Conservation (phyloP, 2,888 invertebrate genomes). For the Ichneumoninae sp. region DNA sequence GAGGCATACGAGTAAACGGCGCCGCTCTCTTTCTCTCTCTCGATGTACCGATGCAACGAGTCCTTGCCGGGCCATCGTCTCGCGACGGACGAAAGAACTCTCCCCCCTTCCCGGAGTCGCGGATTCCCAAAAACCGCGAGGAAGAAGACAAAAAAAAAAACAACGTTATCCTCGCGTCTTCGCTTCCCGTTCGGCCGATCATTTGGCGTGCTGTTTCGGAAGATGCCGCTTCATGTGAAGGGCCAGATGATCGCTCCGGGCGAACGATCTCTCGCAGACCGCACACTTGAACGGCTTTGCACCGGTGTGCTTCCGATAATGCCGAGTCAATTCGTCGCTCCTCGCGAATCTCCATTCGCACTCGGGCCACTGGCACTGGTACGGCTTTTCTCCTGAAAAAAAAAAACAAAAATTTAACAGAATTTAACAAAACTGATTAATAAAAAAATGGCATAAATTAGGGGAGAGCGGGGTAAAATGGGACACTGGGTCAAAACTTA, state of each 20-base stretch:
- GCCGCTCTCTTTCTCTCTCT: not conserved
- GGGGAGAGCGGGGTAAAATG: too few relatives aligned
- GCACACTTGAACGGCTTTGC: slow-evolving; percentile 98
- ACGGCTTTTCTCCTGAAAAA: slow-evolving; percentile 96
- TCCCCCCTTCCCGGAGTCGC: not conserved
- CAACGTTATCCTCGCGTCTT: slow-evolving; percentile 9
- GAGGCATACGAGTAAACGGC: not conserved
- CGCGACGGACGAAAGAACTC: slow-evolving; percentile 23
- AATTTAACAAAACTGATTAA: not conserved
- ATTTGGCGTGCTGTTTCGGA: slow-evolving; percentile 92
- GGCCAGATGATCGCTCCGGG: slow-evolving; percentile 97
- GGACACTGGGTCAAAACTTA: too few relatives aligned
- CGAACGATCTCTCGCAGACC: slow-evolving; percentile 97
- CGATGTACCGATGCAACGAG: slow-evolving; percentile 28
- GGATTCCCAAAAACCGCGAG: not conserved
- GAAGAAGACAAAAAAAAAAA: not conserved
- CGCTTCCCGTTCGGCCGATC: slow-evolving; percentile 76
- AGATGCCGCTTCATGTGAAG: slow-evolving; percentile 98
- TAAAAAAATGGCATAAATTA: not conserved
- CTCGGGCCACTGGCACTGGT: slow-evolving; percentile 98
- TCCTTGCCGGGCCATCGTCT: slow-evolving; percentile 27
- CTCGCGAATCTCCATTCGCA: slow-evolving; percentile 99
- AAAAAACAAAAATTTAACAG: not conserved
- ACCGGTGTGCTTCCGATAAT: slow-evolving; percentile 98
- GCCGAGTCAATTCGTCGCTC: slow-evolving; percentile 97